Percentiles rank a stretch among this genome's conserved stretches.
These are phyloP conservation scores for Aphaenogaster rudis DNA, from an alignment of 1,140 invertebrate genomes.

Conservation along the genomic window DNA sequence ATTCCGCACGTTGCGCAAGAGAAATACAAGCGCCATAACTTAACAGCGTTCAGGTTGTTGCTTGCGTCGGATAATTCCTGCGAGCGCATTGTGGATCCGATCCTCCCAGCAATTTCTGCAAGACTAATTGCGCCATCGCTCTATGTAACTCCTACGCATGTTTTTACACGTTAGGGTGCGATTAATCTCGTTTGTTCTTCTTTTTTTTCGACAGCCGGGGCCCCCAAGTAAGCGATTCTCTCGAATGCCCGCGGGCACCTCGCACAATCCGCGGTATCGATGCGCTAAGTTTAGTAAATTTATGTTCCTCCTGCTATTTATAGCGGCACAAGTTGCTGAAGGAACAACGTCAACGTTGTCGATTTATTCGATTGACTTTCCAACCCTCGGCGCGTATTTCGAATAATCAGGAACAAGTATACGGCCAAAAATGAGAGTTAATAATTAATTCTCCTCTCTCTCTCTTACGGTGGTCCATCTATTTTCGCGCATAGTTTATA, in stretches of 20 bases:
- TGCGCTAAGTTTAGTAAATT: slow-evolving; percentile 18
- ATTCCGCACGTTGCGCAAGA: slow-evolving; percentile 30
- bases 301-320: neutral
- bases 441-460: neutral
- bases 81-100: slow-evolving; percentile 60
- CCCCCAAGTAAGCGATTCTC: slow-evolving; percentile 11
- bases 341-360: neutral
- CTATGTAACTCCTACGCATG: slow-evolving; percentile 66
- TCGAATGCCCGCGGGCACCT: neutral
- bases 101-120: slow-evolving; percentile 56
- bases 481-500: neutral
- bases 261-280: slow-evolving; percentile 23
- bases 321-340: neutral
- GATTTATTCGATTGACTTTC: slow-evolving; percentile 7
- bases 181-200: slow-evolving; percentile 67
- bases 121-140: slow-evolving; percentile 66
- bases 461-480: neutral
- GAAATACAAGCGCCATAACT: slow-evolving; percentile 40
- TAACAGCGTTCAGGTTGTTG: slow-evolving; percentile 38
- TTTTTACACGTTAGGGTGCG: slow-evolving; percentile 49
- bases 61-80: slow-evolving; percentile 63
- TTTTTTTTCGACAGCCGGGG: neutral
- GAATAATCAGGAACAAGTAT: neutral
- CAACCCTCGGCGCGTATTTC: neutral
- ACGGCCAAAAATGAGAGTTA: neutral